Evolutionary conservation across 2,113 vertebrate genomes (phyloP), one percentile per base, ranked within the genome.

Genomic region (Chaenocephalus aceratus): DNA sequence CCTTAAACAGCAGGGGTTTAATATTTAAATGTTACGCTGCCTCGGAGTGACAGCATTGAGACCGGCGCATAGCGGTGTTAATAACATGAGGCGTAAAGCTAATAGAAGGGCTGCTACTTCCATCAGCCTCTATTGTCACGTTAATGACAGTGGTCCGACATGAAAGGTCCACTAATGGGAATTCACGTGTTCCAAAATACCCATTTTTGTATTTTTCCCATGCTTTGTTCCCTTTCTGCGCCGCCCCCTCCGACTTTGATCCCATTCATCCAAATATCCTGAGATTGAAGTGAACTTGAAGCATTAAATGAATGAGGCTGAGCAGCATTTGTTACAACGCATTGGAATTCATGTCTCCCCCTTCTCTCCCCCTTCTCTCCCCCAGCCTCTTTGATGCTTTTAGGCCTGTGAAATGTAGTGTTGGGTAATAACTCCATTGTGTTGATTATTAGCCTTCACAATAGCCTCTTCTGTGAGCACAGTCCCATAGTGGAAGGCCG

Each of bases 371-470:
- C 26, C 60, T 48, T 26, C 61, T 56, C 57, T 52, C 16, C 44
- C 54, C 23, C 64, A 49, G 61, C 66, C 11, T 66, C 82, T 89
- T 91, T 91, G 79, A 87, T 74, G 83, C 87, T 60, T 72, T 85
- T 53, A 54, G 72, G 82, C 79, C 85, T 83, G 72, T 86, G 82
- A 89, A 90, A 90, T 83, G 87, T 46, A 67, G 46, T 85, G 75
- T 63, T 84, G 75, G 66, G 81, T 90, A 90, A 92, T 92, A 91
- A 90, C 87, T 88, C 72, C 81, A 89, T 81, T 81, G 77, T 63
- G 26, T 89, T 92, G 91, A 91, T 89, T 89, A 91, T 91, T 88
- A 89, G 79, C 73, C 82, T 87, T 86, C 85, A 86, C 91, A 92
- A 91, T 83, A 53, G 73, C 48, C 73, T 83, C 75, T 67, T 81